phyloP scores from a whole-genome alignment of 1,140 invertebrate species.

The Caerostris darwini region DNA sequence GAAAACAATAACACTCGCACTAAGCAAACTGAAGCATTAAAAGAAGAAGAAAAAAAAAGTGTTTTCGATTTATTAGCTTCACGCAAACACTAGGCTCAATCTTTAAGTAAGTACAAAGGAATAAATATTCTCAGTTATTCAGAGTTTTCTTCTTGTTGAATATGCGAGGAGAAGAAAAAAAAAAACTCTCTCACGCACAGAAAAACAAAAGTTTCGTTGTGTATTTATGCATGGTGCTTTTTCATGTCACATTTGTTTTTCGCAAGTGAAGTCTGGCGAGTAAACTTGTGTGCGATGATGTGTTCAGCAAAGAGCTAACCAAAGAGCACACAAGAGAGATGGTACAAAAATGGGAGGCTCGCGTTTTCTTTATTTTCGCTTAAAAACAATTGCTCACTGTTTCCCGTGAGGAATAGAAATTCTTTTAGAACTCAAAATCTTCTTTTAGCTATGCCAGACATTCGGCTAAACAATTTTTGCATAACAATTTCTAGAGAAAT shows the following conservation, averaged over 20 bases:
- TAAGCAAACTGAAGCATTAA: no score
- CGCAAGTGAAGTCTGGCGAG: background rate
- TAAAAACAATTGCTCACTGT: background rate
- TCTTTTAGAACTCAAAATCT: background rate
- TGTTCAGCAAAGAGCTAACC: background rate
- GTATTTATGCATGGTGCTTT: background rate
- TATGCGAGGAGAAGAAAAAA: background rate
- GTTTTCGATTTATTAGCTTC: background rate
- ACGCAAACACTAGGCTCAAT: background rate
- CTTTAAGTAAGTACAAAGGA: background rate
- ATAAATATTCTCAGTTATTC: background rate
- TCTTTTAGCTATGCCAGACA: background rate
- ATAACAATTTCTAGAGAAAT: background rate
- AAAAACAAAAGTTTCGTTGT: background rate
- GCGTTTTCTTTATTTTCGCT: background rate
- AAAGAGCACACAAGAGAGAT: background rate
- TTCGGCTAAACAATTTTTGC: background rate
- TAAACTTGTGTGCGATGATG: constrained; percentile 18
- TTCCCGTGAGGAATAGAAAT: background rate
- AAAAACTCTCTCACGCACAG: background rate
- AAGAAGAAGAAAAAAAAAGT: no score
- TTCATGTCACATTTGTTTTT: constrained; percentile 5
- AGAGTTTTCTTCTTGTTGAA: background rate
- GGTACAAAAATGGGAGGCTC: background rate
- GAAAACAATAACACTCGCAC: no score